Evolutionary conservation across 2,797 vertebrate genomes (phyloP).

Genomic region (Chloroceryle inda): DNA sequence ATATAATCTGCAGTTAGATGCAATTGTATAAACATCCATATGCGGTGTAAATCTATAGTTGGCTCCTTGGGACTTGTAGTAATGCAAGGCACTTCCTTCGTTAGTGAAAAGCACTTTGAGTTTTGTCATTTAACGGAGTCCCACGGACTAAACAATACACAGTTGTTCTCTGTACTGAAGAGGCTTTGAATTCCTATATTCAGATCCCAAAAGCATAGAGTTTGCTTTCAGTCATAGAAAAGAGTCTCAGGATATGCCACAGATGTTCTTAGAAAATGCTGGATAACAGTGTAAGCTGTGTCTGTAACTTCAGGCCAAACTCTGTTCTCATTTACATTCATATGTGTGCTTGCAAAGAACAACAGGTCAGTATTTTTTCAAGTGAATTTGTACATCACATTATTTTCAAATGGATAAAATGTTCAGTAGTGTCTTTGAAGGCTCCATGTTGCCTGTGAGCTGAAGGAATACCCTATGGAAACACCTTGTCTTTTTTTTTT

Average conservation of each 20-base stretch:
- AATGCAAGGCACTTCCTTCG: not conserved
- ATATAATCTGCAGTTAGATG: not conserved
- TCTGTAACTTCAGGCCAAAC: not conserved
- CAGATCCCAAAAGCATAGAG: not conserved
- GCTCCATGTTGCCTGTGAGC: not conserved
- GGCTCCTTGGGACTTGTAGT: not conserved
- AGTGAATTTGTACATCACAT: not conserved
- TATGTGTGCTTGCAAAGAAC: not conserved
- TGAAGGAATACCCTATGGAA: not conserved
- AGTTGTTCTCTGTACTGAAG: not conserved
- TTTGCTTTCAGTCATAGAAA: not conserved
- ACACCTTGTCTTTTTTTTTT: not conserved
- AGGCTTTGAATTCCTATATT: slow-evolving; percentile 27
- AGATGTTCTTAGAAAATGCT: slow-evolving; percentile 42
- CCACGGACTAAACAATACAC: not conserved
- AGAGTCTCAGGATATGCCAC: not conserved
- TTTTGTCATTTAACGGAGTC: not conserved
- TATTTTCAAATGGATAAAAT: not conserved
- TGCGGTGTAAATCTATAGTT: not conserved
- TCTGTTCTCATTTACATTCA: slow-evolving; percentile 20
- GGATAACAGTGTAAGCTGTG: not conserved
- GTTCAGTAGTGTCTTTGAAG: not conserved
- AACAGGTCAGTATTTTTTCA: slow-evolving; percentile 3
- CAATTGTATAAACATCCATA: not conserved
- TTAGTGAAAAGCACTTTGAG: not conserved